Percentiles rank a stretch among this genome's conserved stretches.
Conservation (phyloP, 2,113 vertebrate species). For the Acanthochromis polyacanthus region DNA sequence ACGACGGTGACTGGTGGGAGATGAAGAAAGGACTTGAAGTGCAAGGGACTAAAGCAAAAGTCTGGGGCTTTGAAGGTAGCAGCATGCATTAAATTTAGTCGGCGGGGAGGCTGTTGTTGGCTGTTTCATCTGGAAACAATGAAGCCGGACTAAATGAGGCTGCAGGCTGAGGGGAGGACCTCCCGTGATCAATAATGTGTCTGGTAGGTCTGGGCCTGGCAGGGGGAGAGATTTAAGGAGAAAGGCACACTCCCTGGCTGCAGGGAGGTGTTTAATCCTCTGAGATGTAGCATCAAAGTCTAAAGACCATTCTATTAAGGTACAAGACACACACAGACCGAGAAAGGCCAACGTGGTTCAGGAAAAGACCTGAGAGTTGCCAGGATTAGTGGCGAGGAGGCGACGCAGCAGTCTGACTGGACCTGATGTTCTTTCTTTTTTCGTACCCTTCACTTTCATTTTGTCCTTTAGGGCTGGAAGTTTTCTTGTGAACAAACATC, state of each 20-base stretch:
- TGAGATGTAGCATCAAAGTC: constrained; percentile 60
- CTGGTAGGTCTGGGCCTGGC: constrained; percentile 32
- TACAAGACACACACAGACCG: neutral
- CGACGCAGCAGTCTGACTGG: neutral
- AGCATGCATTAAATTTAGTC: constrained; percentile 63
- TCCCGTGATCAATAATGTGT: constrained; percentile 72
- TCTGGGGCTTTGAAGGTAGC: constrained; percentile 55
- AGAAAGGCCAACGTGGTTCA: constrained; percentile 7
- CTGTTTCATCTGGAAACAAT: constrained; percentile 75
- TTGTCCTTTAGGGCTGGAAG: neutral
- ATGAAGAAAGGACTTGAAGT: constrained; percentile 25
- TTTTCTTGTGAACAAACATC: no score
- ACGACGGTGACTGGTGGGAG: neutral
- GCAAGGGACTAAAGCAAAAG: constrained; percentile 34
- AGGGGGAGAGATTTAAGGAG: constrained; percentile 59
- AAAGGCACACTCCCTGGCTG: constrained; percentile 30
- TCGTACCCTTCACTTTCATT: constrained; percentile 10
- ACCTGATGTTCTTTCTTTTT: constrained; percentile 8
- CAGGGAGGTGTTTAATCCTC: constrained; percentile 56
- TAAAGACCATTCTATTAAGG: constrained; percentile 44
- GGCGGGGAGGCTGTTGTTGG: constrained; percentile 50
- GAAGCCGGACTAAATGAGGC: constrained; percentile 71
- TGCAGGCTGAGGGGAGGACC: constrained; percentile 42
- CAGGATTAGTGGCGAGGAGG: constrained; percentile 11
- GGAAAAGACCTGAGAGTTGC: constrained; percentile 6